These are phyloP conservation scores for Mus spretus DNA, from an alignment of 2,797 vertebrate genomes.

Conservation along the genomic window DNA sequence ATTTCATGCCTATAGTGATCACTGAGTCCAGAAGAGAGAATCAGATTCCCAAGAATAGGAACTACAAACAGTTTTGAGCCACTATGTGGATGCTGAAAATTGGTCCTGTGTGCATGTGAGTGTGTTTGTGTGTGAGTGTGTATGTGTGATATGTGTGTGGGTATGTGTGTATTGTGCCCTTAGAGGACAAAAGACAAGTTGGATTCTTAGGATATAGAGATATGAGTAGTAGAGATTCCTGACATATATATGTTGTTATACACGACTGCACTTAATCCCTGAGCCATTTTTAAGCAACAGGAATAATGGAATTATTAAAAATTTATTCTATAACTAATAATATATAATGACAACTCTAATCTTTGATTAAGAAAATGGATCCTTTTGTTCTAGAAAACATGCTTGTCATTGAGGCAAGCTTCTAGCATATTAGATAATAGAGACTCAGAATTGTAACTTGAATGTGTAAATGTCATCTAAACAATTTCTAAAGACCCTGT, in stretches of 20 bases:
- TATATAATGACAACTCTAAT: not conserved
- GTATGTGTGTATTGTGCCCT: not conserved
- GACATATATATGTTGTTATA: not conserved
- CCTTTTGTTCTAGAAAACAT: not conserved
- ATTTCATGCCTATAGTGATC: not conserved
- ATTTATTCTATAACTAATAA: not conserved
- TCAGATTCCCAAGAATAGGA: not conserved
- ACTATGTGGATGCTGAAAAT: not conserved
- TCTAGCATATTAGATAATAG: not conserved
- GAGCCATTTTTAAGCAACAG: not conserved
- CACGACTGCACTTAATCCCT: not conserved
- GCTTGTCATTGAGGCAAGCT: not conserved
- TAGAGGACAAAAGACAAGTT: not conserved
- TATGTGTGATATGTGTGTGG: not conserved
- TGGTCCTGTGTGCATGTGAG: not conserved
- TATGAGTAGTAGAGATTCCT: rapidly evolving
- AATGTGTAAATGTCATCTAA: not conserved
- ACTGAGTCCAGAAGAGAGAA: not conserved
- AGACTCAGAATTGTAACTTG: not conserved
- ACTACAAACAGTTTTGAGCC: not conserved
- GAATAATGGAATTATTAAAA: not conserved
- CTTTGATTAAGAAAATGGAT: conserved; percentile 37
- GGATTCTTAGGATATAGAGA: not conserved
- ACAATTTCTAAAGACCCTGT: not conserved
- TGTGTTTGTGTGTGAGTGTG: not conserved